Conservation (phyloP, 2,797 vertebrate genomes). For the Sebastes iracundus region DNA sequence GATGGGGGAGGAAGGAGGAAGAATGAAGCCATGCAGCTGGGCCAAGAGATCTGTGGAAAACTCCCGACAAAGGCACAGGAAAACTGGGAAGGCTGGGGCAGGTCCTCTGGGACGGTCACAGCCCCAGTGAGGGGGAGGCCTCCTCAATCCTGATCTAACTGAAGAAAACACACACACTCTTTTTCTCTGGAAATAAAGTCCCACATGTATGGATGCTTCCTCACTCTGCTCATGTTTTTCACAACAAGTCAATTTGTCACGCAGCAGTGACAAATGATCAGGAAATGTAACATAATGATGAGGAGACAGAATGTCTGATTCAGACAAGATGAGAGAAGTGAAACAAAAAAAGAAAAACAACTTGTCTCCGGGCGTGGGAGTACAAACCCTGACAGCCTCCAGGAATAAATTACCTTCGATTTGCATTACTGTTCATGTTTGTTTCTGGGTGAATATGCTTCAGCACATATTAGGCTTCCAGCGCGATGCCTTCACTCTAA, state of each 20-base stretch:
- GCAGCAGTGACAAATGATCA: background rate
- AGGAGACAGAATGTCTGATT: constrained; percentile 50
- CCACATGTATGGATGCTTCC: constrained; percentile 16
- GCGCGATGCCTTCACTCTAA: constrained; percentile 37
- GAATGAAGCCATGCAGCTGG: constrained; percentile 65
- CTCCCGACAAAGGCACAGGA: constrained; percentile 76
- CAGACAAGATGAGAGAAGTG: constrained; percentile 29
- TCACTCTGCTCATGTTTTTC: constrained; percentile 3
- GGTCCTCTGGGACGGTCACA: constrained; percentile 65
- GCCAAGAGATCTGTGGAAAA: constrained; percentile 72
- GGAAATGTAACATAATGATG: constrained; percentile 7
- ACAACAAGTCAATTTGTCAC: constrained; percentile 23
- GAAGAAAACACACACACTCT: constrained; percentile 60
- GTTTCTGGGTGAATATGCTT: constrained; percentile 24
- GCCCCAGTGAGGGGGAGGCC: constrained; percentile 56
- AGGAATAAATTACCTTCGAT: constrained; percentile 18
- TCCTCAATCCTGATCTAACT: constrained; percentile 46
- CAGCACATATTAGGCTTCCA: constrained; percentile 27
- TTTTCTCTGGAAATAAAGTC: constrained; percentile 55
- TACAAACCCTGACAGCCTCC: constrained; percentile 3
- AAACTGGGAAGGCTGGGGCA: constrained; percentile 69
- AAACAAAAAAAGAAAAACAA: constrained; percentile 15
- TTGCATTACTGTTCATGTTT: constrained; percentile 34
- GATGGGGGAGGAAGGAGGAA: constrained; percentile 47
- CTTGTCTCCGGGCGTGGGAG: constrained; percentile 2